A percentile compares a stretch with the other conserved stretches of the same genome.
These are phyloP conservation scores for Onychorhynchus coronatus DNA, from an alignment of 2,113 vertebrate genomes.

Conservation along the genomic window DNA sequence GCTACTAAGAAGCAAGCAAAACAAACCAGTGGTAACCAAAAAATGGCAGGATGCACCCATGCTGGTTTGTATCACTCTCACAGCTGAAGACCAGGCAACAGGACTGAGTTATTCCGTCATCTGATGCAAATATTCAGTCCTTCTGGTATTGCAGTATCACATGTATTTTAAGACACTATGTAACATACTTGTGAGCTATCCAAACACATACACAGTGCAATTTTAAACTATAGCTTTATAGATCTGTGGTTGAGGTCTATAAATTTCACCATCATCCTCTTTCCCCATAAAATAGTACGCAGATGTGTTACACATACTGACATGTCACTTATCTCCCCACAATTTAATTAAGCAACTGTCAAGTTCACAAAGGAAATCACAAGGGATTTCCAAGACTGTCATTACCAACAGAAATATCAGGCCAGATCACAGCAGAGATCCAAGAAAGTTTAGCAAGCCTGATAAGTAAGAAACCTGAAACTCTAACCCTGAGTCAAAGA, in stretches of 20 bases:
- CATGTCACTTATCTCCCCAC: neutral
- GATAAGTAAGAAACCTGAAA: neutral
- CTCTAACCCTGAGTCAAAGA: neutral
- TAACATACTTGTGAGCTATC: neutral
- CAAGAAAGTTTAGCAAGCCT: neutral
- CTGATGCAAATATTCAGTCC: neutral
- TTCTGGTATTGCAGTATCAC: neutral
- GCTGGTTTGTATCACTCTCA: neutral
- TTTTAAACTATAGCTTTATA: neutral
- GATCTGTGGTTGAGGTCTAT: too few species aligned
- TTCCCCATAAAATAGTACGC: neutral
- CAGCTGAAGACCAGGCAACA: neutral
- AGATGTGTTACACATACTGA: neutral
- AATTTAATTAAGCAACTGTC: neutral
- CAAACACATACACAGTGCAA: neutral
- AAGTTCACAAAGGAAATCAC: neutral
- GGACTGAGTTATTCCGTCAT: neutral
- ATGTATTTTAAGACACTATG: neutral
- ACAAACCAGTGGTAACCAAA: neutral
- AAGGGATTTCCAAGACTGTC: neutral
- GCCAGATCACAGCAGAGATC: neutral
- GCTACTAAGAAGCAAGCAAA: neutral
- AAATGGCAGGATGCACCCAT: accelerated
- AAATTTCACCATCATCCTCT: neutral
- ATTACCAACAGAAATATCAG: neutral